Percentiles rank a stretch among this genome's conserved stretches.
These are phyloP conservation scores for Coenonympha glycerion DNA, from an alignment of 2,888 invertebrate genomes.

Conservation along the genomic window DNA sequence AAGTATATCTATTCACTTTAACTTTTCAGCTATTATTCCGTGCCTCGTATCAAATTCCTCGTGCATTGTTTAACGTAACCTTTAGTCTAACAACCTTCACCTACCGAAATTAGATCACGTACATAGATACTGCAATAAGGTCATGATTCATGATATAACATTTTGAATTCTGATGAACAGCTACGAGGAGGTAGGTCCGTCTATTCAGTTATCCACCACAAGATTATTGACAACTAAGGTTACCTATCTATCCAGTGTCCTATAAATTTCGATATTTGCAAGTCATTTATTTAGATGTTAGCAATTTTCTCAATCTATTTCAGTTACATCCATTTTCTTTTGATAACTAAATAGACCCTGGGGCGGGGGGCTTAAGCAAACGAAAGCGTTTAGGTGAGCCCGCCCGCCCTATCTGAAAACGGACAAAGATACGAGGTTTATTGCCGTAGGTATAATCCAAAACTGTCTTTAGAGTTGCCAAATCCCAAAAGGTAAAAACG, in stretches of 20 bases:
- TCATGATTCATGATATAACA: constrained; percentile 30
- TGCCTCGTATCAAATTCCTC: constrained; percentile 14
- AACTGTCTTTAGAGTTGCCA: too few species aligned
- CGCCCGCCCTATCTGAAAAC: too few species aligned
- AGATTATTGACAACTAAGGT: constrained; percentile 25
- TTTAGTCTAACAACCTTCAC: constrained; percentile 29
- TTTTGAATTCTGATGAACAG: constrained; percentile 28
- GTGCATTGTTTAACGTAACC: constrained; percentile 23
- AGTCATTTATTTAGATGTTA: constrained; percentile 7
- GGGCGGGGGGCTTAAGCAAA: too few species aligned
- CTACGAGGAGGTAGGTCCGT: too few species aligned
- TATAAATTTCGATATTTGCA: constrained; percentile 18
- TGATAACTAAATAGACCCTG: too few species aligned
- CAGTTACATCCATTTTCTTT: too few species aligned
- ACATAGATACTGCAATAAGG: constrained; percentile 31
- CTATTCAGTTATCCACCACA: constrained; percentile 13
- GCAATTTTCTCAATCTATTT: background rate
- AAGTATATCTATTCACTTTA: constrained; percentile 16
- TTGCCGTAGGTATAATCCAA: too few species aligned
- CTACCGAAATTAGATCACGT: constrained; percentile 35
- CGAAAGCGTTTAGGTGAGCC: too few species aligned
- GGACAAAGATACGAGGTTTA: too few species aligned
- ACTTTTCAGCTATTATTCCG: constrained; percentile 15
- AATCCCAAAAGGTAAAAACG: too few species aligned
- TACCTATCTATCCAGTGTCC: too few species aligned